Evolutionary conservation across 2,113 vertebrate species (phyloP).

Genomic region (Carassius auratus): DNA sequence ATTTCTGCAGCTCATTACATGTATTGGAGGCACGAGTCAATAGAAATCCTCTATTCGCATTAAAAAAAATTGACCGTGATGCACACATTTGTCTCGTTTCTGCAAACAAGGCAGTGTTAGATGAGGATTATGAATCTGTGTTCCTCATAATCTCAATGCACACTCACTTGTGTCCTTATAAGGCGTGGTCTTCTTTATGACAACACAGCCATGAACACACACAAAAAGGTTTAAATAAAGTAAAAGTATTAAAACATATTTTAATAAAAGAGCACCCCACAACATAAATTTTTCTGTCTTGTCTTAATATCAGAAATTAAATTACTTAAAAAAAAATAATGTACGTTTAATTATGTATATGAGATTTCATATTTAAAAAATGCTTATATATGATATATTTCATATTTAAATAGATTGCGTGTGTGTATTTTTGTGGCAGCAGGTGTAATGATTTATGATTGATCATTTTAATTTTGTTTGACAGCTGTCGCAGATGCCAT

Average conservation of each 20-base stretch:
- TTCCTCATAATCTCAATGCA: neutral
- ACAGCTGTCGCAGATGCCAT: slow-evolving; percentile 95
- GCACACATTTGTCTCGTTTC: neutral
- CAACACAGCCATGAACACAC: neutral
- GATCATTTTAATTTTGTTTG: slow-evolving; percentile 20
- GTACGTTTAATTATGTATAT: no score
- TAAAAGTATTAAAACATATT: neutral
- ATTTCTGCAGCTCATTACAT: neutral
- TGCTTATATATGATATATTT: no score
- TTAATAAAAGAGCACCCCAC: neutral
- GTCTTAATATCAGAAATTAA: no score
- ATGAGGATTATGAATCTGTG: neutral
- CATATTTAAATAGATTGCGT: no score
- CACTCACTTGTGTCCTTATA: neutral
- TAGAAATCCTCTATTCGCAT: neutral
- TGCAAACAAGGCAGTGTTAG: neutral
- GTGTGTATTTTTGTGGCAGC: neutral
- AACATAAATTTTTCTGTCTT: neutral
- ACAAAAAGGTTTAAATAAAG: neutral
- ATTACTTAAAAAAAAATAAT: no score
- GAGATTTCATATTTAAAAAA: no score
- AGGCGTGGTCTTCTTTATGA: neutral
- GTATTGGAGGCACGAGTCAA: neutral
- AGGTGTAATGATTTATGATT: neutral
- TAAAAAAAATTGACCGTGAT: neutral